Evolutionary conservation across 2,888 invertebrate genomes (phyloP), one percentile per base, ranked within the genome.

Genomic region (Limnephilus rhombicus): DNA sequence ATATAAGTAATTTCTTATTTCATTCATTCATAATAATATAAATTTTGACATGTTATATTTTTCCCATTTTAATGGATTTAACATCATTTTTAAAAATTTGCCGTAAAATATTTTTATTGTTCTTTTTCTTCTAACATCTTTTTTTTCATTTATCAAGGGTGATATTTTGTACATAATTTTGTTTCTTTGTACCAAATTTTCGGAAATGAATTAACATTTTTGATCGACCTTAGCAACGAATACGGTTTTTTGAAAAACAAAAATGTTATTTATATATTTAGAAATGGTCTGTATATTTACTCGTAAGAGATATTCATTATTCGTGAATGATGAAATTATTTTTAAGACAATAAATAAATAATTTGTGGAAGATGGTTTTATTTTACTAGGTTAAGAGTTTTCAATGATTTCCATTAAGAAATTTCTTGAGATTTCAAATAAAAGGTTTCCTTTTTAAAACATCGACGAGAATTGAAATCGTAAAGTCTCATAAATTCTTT

Each of bases 261-360:
- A 7, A 24, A 68, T 24, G 24, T 68, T 68, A 68, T 12, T n/a
- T 13, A 13, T 45, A 68, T 87, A 49, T 49, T 87, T 87, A 53
- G 31, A 87, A 87, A 87, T 87, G 87, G 87, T 87, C 87, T 49
- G 31, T 34, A 83, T 37, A 3, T 83, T 83, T 37, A 31, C 31
- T 31, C 31, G 31, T 31, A 31, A 34, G 68, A n/a, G 24, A n/a
- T 68, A 24, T 68, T 68, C 37, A 83, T 83, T 83, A 24, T 37
- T 34, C 83, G 83, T 83, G 18, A 83, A 83, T 83, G 83, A 83
- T 83, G 11, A 37, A 37, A 83, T 34, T 83, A 68, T 68, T 68
- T 34, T 37, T 37, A 83, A 9, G n/a, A 68, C 24, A 68, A 68
- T 68, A 68, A 68, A 68, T 12, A 68, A 68, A 9, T 68, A 24